phyloP scores from a whole-genome alignment of 2,113 vertebrate genomes.

The Ammodytes marinus region DNA sequence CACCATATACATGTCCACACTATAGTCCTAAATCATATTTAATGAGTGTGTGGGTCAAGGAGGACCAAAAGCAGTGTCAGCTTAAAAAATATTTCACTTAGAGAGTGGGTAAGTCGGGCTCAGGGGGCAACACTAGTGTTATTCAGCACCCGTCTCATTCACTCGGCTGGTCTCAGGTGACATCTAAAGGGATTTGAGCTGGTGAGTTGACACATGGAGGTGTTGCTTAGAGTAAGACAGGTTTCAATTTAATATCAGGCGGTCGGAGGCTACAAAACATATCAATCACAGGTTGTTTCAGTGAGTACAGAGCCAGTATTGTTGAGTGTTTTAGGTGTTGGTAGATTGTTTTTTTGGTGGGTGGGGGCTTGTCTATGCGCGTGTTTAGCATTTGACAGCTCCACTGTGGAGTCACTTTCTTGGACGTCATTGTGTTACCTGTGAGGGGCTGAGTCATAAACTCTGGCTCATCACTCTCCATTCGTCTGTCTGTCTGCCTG shows the following conservation, averaged over 20 bases:
- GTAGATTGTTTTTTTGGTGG: conserved; percentile 3
- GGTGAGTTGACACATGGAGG: conserved; percentile 52
- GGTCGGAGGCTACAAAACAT: conserved; percentile 24
- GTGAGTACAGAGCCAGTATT: neutral
- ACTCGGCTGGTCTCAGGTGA: conserved; percentile 8
- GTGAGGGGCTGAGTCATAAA: conserved; percentile 70
- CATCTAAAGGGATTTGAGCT: conserved; percentile 47
- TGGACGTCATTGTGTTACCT: conserved; percentile 68
- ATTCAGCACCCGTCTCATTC: conserved; percentile 9
- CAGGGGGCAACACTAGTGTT: conserved; percentile 30
- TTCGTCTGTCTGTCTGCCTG: conserved; percentile 32
- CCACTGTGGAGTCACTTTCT: conserved; percentile 56
- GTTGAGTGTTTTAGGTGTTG: neutral
- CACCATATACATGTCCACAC: neutral
- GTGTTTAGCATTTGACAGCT: conserved; percentile 71
- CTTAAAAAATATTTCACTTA: conserved; percentile 2
- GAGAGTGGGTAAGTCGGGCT: neutral
- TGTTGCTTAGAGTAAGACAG: conserved; percentile 41
- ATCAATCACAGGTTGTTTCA: neutral
- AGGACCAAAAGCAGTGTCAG: conserved; percentile 44
- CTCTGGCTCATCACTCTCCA: conserved; percentile 65
- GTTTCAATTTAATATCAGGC: conserved; percentile 33
- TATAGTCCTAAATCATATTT: neutral
- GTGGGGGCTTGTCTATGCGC: conserved; percentile 13
- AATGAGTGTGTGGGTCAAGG: conserved; percentile 9